phyloP scores from a whole-genome alignment of 2,888 invertebrate species.

The Auanema sp. region DNA sequence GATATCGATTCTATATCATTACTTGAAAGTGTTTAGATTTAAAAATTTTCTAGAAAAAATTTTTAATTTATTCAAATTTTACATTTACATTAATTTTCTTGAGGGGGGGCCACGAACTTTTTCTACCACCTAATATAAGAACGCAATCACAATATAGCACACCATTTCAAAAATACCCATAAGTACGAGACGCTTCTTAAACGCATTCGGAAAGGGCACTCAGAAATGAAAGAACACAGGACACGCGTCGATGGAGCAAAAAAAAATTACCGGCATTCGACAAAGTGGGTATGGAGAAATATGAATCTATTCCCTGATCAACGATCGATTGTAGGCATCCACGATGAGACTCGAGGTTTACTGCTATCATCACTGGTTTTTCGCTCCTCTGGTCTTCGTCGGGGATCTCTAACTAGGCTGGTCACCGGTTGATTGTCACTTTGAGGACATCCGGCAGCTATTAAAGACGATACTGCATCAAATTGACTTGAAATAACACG shows the following conservation, averaged over 20 bases:
- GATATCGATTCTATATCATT: too few species aligned
- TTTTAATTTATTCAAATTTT: too few species aligned
- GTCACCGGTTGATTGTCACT: background rate
- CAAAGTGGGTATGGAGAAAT: background rate
- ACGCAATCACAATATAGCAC: conserved; percentile 5
- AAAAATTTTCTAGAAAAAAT: too few species aligned
- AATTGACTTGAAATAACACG: conserved; percentile 30
- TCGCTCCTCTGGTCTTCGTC: conserved; percentile 13
- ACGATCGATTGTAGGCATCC: conserved; percentile 41
- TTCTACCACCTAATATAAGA: background rate
- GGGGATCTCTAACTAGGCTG: conserved; percentile 9
- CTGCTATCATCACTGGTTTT: conserved; percentile 8
- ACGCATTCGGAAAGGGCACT: conserved; percentile 5
- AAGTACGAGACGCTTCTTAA: background rate
- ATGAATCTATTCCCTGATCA: conserved; percentile 12
- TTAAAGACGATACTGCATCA: conserved; percentile 31
- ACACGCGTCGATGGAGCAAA: conserved; percentile 2
- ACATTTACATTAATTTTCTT: too few species aligned
- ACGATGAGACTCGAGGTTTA: conserved; percentile 29
- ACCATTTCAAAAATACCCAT: conserved; percentile 7
- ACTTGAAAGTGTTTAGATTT: too few species aligned
- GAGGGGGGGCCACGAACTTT: too few species aligned
- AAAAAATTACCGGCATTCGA: background rate
- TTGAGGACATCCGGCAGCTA: conserved; percentile 6
- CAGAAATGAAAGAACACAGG: conserved; percentile 1